Percentiles rank a stretch among this genome's conserved stretches.
Conservation (phyloP, 2,113 vertebrate genomes). For the Brachyhypopomus occidentalis region DNA sequence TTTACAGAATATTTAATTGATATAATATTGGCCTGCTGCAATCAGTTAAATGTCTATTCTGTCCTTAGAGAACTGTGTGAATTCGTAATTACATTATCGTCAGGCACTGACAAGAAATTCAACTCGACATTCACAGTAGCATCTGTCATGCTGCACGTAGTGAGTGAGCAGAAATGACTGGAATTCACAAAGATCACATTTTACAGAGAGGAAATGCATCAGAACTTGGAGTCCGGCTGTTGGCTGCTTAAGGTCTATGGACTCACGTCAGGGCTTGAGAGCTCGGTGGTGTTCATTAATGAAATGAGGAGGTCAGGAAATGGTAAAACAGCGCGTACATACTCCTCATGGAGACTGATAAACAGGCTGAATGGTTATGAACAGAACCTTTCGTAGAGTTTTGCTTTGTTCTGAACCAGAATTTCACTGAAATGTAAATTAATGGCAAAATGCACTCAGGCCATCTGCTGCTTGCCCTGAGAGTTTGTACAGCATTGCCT, state of each 20-base stretch:
- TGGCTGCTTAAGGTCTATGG: background rate
- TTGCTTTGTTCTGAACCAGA: background rate
- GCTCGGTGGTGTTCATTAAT: slow-evolving; percentile 35
- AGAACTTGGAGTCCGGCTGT: background rate
- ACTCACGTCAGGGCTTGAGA: slow-evolving; percentile 5
- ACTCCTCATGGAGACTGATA: background rate
- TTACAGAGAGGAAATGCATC: background rate
- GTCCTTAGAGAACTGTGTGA: background rate
- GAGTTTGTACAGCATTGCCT: background rate
- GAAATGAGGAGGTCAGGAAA: slow-evolving; percentile 23
- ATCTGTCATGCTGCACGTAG: background rate
- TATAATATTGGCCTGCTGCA: background rate
- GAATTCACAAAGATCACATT: background rate
- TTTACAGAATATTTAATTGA: background rate
- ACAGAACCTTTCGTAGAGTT: background rate
- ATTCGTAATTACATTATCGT: background rate
- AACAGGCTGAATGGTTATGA: background rate
- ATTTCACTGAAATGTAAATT: slow-evolving; percentile 1
- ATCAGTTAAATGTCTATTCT: background rate
- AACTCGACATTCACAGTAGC: background rate
- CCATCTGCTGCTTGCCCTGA: background rate
- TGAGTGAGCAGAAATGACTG: background rate
- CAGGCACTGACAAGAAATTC: background rate
- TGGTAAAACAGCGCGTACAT: slow-evolving; percentile 7
- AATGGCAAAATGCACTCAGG: background rate